phyloP scores from a whole-genome alignment of 2,113 vertebrate species.

The Bettongia penicillata region DNA sequence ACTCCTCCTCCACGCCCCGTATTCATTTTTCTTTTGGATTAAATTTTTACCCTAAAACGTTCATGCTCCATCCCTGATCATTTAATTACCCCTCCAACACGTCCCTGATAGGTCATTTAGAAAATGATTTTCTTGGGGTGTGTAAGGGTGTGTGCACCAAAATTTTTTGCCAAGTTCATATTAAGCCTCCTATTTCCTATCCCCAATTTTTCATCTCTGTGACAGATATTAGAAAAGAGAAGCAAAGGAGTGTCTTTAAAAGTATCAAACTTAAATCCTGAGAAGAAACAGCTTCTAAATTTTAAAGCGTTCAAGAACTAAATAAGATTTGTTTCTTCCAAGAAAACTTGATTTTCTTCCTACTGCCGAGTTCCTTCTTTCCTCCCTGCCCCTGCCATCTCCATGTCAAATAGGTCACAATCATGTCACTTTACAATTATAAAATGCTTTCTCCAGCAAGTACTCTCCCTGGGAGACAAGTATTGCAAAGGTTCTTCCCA shows the following conservation, averaged over 20 bases:
- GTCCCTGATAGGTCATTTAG: conserved; percentile 11
- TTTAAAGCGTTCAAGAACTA: neutral
- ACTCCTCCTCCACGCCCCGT: no score
- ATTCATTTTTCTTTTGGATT: conserved; percentile 49
- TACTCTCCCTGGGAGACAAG: neutral
- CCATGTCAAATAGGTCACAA: neutral
- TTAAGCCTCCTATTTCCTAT: neutral
- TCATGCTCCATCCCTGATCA: conserved; percentile 17
- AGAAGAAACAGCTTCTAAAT: conserved; percentile 12
- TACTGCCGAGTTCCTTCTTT: neutral
- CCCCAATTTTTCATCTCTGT: conserved; percentile 34
- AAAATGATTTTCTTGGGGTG: conserved; percentile 2
- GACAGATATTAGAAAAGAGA: conserved; percentile 41
- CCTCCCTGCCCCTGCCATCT: no score
- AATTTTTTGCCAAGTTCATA: conserved; percentile 43
- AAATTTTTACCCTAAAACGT: conserved; percentile 55
- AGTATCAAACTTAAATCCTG: conserved; percentile 16
- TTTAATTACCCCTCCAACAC: conserved; percentile 14
- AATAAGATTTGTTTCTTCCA: neutral
- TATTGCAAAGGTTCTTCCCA: neutral
- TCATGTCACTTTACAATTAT: neutral
- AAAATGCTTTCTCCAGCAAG: neutral
- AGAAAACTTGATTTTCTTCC: neutral
- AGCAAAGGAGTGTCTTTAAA: conserved; percentile 38
- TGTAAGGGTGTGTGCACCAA: neutral